Conservation (phyloP, 2,113 vertebrate genomes). For the Meriones unguiculatus region DNA sequence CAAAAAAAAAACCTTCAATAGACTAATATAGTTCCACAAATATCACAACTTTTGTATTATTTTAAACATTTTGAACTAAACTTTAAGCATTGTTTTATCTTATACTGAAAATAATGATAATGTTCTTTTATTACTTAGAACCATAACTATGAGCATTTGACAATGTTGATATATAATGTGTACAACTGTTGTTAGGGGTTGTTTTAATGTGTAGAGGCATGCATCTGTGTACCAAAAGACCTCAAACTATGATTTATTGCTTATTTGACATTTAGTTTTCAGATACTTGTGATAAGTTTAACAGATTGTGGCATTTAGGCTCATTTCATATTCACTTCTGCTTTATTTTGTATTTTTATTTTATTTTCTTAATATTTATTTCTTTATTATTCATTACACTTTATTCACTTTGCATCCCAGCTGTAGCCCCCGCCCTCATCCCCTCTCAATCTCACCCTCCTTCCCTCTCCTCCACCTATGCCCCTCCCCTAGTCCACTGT, state of each 20-base stretch:
- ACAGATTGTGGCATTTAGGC: neutral
- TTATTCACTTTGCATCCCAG: too few relatives aligned
- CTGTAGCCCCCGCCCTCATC: too few relatives aligned
- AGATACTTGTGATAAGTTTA: neutral
- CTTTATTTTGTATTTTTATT: too few relatives aligned
- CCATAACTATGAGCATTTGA: neutral
- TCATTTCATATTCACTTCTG: conserved; percentile 24
- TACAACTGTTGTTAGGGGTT: neutral
- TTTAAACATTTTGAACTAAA: conserved; percentile 44
- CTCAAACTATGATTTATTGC: neutral
- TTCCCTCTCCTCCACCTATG: too few relatives aligned
- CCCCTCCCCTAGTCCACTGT: too few relatives aligned
- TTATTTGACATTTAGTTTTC: conserved; percentile 9
- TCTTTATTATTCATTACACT: too few relatives aligned
- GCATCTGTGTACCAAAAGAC: neutral
- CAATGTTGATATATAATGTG: conserved; percentile 1
- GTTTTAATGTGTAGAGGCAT: neutral
- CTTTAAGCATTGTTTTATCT: conserved; percentile 35
- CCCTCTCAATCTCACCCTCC: too few relatives aligned
- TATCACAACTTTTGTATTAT: neutral
- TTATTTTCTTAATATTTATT: too few relatives aligned
- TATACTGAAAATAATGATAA: conserved; percentile 33
- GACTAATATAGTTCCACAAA: conserved; percentile 9
- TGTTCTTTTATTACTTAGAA: conserved; percentile 31
- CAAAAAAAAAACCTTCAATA: neutral